Percentiles rank a stretch among this genome's conserved stretches.
Conservation (phyloP, 2,888 invertebrate species). For the Caenorhabditis sp. region DNA sequence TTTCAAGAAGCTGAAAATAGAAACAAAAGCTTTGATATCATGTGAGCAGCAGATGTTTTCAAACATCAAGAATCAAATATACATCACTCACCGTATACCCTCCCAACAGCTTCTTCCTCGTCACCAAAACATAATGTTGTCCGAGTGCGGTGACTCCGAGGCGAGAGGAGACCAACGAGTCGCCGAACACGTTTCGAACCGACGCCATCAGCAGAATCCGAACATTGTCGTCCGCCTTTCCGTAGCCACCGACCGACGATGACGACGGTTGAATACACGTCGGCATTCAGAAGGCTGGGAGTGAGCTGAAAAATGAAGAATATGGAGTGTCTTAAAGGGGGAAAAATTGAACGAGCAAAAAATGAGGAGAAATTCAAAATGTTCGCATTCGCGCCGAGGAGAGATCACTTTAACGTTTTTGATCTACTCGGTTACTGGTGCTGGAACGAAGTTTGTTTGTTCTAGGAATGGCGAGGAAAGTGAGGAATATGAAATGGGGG, state of each 20-base stretch:
- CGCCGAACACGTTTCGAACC: slow-evolving; percentile 64
- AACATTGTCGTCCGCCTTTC: slow-evolving; percentile 55
- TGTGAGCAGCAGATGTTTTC: background rate
- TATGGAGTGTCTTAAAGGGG: background rate
- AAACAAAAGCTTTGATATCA: background rate
- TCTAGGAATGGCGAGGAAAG: background rate
- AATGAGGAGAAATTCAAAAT: background rate
- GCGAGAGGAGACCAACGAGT: slow-evolving; percentile 54
- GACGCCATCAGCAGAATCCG: slow-evolving; percentile 61
- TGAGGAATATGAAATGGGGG: background rate
- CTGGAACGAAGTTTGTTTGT: background rate
- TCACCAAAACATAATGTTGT: slow-evolving; percentile 68
- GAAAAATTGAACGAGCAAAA: background rate
- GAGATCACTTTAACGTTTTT: too few relatives aligned
- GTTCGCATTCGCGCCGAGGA: background rate
- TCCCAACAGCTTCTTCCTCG: slow-evolving; percentile 66
- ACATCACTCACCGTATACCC: slow-evolving; percentile 63
- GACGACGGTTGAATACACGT: slow-evolving; percentile 35
- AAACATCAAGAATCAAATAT: too few relatives aligned
- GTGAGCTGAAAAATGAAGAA: background rate
- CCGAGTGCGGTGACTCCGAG: slow-evolving; percentile 69
- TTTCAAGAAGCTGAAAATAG: background rate
- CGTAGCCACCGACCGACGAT: slow-evolving; percentile 47
- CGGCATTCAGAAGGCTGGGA: slow-evolving; percentile 7
- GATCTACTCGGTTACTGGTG: too few relatives aligned